Conservation (phyloP, 2,113 vertebrate species). For the Alexandromys fortis region DNA sequence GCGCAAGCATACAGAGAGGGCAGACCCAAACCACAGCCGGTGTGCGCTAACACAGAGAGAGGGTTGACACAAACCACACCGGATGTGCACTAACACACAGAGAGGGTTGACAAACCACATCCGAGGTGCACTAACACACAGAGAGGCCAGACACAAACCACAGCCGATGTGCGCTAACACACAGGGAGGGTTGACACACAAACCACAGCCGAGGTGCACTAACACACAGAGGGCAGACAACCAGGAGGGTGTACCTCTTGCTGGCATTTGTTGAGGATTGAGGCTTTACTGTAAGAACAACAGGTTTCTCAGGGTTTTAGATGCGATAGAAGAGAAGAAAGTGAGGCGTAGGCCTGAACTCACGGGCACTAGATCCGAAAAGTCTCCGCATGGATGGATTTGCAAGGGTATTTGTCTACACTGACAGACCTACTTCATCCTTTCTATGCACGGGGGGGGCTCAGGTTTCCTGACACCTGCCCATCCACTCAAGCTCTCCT, state of each 20-base stretch:
- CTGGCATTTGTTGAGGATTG: neutral
- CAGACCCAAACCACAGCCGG: neutral
- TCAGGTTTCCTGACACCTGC: neutral
- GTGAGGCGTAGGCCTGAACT: neutral
- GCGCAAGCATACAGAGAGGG: neutral
- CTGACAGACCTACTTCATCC: neutral
- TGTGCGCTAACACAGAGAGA: neutral
- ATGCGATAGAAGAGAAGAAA: neutral
- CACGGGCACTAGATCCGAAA: neutral
- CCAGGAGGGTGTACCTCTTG: neutral
- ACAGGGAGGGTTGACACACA: neutral
- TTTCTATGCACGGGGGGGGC: accelerated
- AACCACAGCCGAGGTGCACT: neutral
- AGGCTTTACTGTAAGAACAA: neutral
- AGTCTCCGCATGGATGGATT: neutral
- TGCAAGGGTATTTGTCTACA: neutral
- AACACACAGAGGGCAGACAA: neutral
- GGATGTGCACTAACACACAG: neutral
- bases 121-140: neutral
- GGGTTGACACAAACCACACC: neutral
- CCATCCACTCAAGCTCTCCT: neutral
- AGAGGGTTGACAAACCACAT: neutral
- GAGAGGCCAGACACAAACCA: neutral
- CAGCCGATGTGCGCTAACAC: neutral
- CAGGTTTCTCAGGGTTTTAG: neutral